Percentiles rank a stretch among this genome's conserved stretches.
Evolutionary conservation across 1,140 invertebrate species (phyloP).

Genomic region (Venturia canescens): DNA sequence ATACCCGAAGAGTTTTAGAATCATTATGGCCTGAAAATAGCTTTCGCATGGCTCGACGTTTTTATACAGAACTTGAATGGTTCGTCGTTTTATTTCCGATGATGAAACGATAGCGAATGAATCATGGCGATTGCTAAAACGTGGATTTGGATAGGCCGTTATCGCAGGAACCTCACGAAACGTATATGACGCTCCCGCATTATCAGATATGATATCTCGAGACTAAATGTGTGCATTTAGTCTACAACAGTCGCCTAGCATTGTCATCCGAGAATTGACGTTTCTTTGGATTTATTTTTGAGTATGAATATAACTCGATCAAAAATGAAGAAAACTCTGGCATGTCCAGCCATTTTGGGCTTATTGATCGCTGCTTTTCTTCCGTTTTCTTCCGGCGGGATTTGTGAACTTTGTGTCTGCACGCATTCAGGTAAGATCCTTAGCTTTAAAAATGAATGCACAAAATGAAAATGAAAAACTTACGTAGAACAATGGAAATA

Average conservation of each 20-base stretch:
- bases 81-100: constrained; percentile 1
- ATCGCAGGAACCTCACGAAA: constrained; percentile 41
- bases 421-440: constrained; percentile 38
- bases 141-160: constrained; percentile 24
- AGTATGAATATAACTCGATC: constrained; percentile 41
- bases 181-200: constrained; percentile 47
- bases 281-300: not conserved
- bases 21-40: too few species aligned
- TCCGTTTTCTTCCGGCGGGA: constrained; percentile 32
- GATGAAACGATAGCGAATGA: not conserved
- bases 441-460: not conserved
- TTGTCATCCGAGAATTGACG: not conserved
- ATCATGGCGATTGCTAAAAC: constrained; percentile 10
- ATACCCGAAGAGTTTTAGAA: too few species aligned
- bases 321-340: not conserved
- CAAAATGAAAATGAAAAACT: constrained; percentile 1
- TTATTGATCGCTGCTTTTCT: constrained; percentile 44
- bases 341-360: not conserved
- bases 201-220: constrained; percentile 63
- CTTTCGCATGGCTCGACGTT: too few species aligned
- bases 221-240: not conserved
- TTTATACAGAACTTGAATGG: not conserved
- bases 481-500: not conserved
- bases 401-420: constrained; percentile 51
- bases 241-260: not conserved